Conservation (phyloP, 1,140 invertebrate species). For the Drosophila punjabiensis region DNA sequence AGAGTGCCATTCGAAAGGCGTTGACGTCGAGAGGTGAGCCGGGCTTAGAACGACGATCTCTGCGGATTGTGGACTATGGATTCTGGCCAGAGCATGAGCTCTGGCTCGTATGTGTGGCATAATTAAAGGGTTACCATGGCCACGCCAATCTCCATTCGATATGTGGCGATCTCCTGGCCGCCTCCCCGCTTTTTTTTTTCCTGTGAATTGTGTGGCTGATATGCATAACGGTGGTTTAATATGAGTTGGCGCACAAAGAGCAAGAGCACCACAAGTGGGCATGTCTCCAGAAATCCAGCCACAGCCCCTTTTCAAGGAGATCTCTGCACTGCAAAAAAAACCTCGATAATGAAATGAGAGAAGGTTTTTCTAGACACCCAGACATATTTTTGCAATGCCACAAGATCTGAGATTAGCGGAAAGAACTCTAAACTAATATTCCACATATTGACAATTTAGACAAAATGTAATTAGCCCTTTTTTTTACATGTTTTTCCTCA, state of each 20-base stretch:
- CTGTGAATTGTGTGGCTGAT: constrained; percentile 70
- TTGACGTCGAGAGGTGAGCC: constrained; percentile 65
- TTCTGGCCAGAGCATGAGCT: constrained; percentile 1
- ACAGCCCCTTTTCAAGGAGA: constrained; percentile 27
- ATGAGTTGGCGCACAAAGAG: constrained; percentile 74
- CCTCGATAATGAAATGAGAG: not conserved
- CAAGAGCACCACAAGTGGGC: constrained; percentile 66
- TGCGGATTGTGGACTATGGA: constrained; percentile 28
- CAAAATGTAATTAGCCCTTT: too few relatives aligned
- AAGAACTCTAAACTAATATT: not conserved
- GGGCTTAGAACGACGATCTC: constrained; percentile 40
- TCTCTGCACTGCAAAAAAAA: constrained; percentile 27
- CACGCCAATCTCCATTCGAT: constrained; percentile 71
- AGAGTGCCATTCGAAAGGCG: constrained; percentile 79
- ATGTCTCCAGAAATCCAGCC: constrained; percentile 51
- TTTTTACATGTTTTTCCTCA: constrained; percentile 1
- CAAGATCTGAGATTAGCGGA: not conserved
- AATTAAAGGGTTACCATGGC: constrained; percentile 81
- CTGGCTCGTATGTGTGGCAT: constrained; percentile 56
- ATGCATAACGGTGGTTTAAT: constrained; percentile 82
- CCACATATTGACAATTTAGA: not conserved
- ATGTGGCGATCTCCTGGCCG: constrained; percentile 46
- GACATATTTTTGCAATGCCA: not conserved
- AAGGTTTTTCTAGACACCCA: too few relatives aligned
- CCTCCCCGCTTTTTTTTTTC: constrained; percentile 22